Base-by-base conservation (phyloP, 2,888 invertebrate genomes). In the Phengaris arion region DNA sequence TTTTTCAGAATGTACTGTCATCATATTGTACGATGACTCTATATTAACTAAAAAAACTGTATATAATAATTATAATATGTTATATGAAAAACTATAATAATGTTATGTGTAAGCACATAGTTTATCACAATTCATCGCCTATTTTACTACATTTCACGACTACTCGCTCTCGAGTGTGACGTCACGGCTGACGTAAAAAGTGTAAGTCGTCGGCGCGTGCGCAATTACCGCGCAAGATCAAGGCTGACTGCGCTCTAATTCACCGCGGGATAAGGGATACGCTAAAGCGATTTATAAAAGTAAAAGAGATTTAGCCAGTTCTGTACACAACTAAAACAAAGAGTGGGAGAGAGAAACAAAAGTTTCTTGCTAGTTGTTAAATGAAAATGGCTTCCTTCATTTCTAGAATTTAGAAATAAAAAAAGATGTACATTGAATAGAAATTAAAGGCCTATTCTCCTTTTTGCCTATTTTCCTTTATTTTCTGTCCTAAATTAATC, bases 181-280 rank as follows among this genome's bases (percentile, higher is more conserved):
- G 81, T 79, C 78, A 79, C 77, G 72, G 3, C 48, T 70, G 70
- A 51, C 52, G 52, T 72, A 72, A 72, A 72, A 72, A 72, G 72
- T 72, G 72, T 72, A 72, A 54, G 78, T 77, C 83, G 78, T 77
- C 83, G 83, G 84, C 86, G 83, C 84, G 83, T 87, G 79, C 81
- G 64, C 83, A 82, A 84, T 83, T 82, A 80, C 85, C 81, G 83
- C 46, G 84, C 89, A 91, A 91, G 91, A 90, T 92, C 91, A 92
- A 90, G 91, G 90, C 72, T 72, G 54, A 52, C 72, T 51, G 22
- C 72, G 52, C 72, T 52, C 72, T 52, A 72, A 80, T 79, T 76
- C 74, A 52, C 48, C 64, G 76, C 15, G 77, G 81, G 78, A 6
- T 75, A 78, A 82, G 79, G 74, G 75, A 81, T 48, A 74, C 75